Evolutionary conservation across 2,797 vertebrate species (phyloP).

Genomic region (Darevskia nairensis): DNA sequence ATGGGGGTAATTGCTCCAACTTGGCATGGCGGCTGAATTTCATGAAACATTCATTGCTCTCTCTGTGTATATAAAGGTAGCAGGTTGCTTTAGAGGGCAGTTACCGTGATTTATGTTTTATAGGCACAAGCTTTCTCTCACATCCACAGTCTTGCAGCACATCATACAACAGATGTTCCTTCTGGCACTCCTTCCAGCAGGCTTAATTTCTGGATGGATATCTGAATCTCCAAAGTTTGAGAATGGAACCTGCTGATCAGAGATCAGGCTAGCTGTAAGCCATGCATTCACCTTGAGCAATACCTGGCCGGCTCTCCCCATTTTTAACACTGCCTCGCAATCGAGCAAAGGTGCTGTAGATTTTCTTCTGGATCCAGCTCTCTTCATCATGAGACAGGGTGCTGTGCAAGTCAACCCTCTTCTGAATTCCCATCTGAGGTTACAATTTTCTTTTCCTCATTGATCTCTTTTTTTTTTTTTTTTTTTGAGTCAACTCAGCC

Average conservation of each 20-base stretch:
- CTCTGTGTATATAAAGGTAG: conserved; percentile 21
- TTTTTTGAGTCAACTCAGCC: background rate
- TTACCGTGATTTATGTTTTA: conserved; percentile 59
- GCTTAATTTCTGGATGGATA: background rate
- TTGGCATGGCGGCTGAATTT: conserved; percentile 53
- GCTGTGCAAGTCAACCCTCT: background rate
- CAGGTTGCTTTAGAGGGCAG: conserved; percentile 46
- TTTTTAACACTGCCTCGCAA: background rate
- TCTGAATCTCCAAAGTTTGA: background rate
- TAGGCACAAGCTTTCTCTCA: conserved; percentile 51
- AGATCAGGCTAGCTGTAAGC: background rate
- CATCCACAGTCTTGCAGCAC: conserved; percentile 49
- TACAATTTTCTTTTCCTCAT: background rate
- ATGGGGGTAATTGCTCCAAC: background rate
- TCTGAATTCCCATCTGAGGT: no score
- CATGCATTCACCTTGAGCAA: background rate
- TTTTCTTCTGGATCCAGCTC: background rate
- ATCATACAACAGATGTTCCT: conserved; percentile 55
- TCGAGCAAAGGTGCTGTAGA: background rate
- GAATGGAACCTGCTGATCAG: background rate
- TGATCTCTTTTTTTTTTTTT: background rate
- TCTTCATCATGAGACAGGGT: background rate
- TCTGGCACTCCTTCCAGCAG: conserved; percentile 44
- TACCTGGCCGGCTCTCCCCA: no score
- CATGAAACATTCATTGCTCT: conserved; percentile 62